These are phyloP conservation scores for Micropterix aruncella DNA, from an alignment of 2,888 invertebrate species.

Conservation along the genomic window DNA sequence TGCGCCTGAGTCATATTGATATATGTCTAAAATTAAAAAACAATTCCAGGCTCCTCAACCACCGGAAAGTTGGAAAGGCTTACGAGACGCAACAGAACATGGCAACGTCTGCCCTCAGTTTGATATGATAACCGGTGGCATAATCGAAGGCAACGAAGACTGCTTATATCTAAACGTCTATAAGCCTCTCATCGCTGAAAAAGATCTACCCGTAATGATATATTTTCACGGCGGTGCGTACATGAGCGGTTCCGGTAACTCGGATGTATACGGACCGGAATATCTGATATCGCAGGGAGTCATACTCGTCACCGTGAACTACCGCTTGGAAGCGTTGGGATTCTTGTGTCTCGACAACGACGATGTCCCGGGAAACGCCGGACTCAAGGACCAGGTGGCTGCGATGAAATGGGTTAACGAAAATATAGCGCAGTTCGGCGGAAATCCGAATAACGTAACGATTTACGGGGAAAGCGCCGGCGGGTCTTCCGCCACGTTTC, in stretches of 20 bases:
- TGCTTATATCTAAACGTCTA: constrained; percentile 26
- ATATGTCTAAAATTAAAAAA: too few relatives aligned
- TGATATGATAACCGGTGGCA: constrained; percentile 16
- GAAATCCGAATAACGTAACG: constrained; percentile 23
- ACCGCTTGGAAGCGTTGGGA: constrained; percentile 23
- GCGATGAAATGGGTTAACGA: constrained; percentile 23
- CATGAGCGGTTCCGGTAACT: constrained; percentile 23
- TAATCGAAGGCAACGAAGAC: constrained; percentile 21
- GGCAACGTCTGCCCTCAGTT: constrained; percentile 24
- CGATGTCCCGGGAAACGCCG: constrained; percentile 27
- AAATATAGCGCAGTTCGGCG: constrained; percentile 23
- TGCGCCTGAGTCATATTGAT: too few relatives aligned
- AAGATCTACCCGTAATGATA: constrained; percentile 23
- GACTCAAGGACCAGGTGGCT: constrained; percentile 25
- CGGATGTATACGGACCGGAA: constrained; percentile 22
- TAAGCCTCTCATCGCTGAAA: constrained; percentile 12
- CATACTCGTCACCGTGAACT: constrained; percentile 28
- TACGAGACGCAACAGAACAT: constrained; percentile 22
- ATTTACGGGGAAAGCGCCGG: constrained; percentile 32
- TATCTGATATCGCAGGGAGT: constrained; percentile 25
- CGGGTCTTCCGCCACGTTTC: constrained; percentile 22
- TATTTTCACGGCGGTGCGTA: constrained; percentile 30
- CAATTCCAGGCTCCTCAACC: constrained; percentile 24
- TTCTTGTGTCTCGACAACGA: constrained; percentile 20
- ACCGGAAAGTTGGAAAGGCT: constrained; percentile 20